Conservation (phyloP, 2,113 vertebrate species). For the Cephalopholis sonnerati region DNA sequence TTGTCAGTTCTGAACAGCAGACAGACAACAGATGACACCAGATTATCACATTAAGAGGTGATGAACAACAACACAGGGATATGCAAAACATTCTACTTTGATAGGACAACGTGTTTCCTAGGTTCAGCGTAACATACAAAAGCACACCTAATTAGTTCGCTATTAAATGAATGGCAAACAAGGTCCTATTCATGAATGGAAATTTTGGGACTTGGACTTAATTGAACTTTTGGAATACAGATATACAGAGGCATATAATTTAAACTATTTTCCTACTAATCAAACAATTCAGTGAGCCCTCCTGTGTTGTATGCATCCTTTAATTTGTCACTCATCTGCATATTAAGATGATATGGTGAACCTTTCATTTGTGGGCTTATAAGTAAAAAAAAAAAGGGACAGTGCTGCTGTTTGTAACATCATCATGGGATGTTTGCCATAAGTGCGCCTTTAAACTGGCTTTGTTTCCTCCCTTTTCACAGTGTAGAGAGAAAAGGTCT, state of each 20-base stretch:
- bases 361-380: not conserved
- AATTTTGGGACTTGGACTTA: no score
- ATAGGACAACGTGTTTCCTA: no score
- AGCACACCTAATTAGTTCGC: no score
- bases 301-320: not conserved
- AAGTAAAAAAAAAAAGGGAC: not conserved
- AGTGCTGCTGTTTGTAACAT: not conserved
- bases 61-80: no score
- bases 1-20: no score
- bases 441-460: not conserved
- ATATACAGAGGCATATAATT: not conserved
- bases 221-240: no score
- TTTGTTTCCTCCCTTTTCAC: constrained; percentile 23
- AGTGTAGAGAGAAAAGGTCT: constrained; percentile 13
- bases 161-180: no score
- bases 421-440: not conserved
- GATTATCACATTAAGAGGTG: no score
- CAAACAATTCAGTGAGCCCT: not conserved
- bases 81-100: no score
- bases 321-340: not conserved
- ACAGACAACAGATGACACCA: no score
- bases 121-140: no score
- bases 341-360: not conserved
- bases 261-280: not conserved
- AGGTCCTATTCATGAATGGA: no score